A percentile compares a stretch with the other conserved stretches of the same genome.
phyloP scores from a whole-genome alignment of 2,797 vertebrate species.

The Trachurus trachurus region DNA sequence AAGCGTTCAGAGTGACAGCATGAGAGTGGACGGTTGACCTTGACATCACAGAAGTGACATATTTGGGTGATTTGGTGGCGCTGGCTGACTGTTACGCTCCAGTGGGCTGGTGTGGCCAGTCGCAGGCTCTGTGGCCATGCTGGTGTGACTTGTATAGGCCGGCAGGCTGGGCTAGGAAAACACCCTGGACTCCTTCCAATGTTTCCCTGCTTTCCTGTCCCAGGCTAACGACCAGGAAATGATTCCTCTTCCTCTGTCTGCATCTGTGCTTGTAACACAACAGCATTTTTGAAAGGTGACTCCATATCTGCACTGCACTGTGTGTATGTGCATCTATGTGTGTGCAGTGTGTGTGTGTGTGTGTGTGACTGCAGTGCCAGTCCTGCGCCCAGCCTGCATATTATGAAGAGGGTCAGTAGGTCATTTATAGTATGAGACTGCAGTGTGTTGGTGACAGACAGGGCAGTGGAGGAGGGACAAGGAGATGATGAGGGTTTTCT shows the following conservation, averaged over 20 bases:
- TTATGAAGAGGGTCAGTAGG: slow-evolving; percentile 78
- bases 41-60: slow-evolving; percentile 79
- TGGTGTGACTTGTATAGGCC: slow-evolving; percentile 42
- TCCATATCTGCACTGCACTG: slow-evolving; percentile 11
- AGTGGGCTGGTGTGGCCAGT: slow-evolving; percentile 65
- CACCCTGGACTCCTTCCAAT: slow-evolving; percentile 61
- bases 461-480: slow-evolving; percentile 1
- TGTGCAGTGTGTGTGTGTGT: slow-evolving; percentile 2
- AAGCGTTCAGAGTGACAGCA: slow-evolving; percentile 61
- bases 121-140: slow-evolving; percentile 53
- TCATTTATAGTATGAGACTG: slow-evolving; percentile 60
- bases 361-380: slow-evolving; percentile 32
- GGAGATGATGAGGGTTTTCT: not conserved
- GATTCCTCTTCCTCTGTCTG: slow-evolving; percentile 55
- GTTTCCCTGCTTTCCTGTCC: slow-evolving; percentile 65
- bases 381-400: slow-evolving; percentile 23
- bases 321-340: slow-evolving; percentile 19
- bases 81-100: slow-evolving; percentile 66
- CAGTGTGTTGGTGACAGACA: slow-evolving; percentile 34
- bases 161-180: slow-evolving; percentile 50
- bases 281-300: slow-evolving; percentile 72
- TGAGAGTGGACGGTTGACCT: slow-evolving; percentile 60
- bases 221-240: slow-evolving; percentile 67
- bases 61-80: slow-evolving; percentile 76
- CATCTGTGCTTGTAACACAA: slow-evolving; percentile 64